A percentile compares a stretch with the other conserved stretches of the same genome.
Conservation (phyloP, 2,797 vertebrate genomes). For the Danio choprae region DNA sequence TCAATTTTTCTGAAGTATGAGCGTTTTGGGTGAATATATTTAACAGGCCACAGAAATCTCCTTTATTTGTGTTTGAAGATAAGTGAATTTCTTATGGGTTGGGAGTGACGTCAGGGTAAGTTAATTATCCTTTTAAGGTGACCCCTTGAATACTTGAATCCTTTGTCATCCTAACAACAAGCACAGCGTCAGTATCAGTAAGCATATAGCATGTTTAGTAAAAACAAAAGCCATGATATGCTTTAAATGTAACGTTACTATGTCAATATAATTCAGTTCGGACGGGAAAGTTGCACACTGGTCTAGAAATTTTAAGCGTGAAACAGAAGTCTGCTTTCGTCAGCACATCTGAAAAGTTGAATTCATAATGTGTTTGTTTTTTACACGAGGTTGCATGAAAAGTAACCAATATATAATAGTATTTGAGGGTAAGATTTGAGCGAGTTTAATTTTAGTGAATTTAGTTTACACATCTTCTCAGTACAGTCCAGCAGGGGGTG, state of each 20-base stretch:
- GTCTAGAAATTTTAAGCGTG: not conserved
- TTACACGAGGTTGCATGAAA: not conserved
- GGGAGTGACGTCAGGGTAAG: too few species aligned
- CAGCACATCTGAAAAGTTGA: not conserved
- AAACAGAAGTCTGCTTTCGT: not conserved
- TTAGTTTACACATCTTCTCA: not conserved
- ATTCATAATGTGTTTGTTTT: not conserved
- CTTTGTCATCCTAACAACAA: too few species aligned
- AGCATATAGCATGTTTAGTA: too few species aligned
- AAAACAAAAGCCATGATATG: not conserved
- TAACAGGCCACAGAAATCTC: too few species aligned
- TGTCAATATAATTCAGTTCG: not conserved
- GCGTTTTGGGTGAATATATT: too few species aligned
- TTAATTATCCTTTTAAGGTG: too few species aligned
- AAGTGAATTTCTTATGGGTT: too few species aligned
- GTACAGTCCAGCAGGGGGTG: slow-evolving; percentile 8
- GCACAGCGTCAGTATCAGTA: too few species aligned
- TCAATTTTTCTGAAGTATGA: too few species aligned
- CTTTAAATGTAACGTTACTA: not conserved
- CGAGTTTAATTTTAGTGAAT: not conserved
- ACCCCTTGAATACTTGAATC: too few species aligned
- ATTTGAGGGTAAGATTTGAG: not conserved
- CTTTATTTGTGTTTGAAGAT: too few species aligned
- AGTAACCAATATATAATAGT: not conserved
- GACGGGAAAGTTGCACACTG: not conserved